Base-by-base conservation (phyloP, 2,113 vertebrate species). In the Elanus axillaris region DNA sequence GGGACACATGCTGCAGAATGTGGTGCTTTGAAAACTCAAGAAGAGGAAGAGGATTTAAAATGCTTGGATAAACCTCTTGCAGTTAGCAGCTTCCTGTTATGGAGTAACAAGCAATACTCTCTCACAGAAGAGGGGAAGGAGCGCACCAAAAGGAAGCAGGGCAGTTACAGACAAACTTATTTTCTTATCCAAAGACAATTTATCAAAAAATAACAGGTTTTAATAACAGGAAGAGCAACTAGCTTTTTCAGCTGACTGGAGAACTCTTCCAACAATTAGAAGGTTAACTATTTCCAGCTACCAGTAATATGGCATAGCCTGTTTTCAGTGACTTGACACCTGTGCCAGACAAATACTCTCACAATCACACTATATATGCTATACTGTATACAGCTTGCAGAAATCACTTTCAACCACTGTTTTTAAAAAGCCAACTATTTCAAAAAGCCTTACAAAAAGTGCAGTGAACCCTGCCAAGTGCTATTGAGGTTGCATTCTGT, bases 311-410 rank as follows among this genome's bases (percentile, higher is more conserved):
- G 8, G 45, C 56, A 88, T 67, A 94, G 32, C 55, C 38, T 74
- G 34, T 75, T 92, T 88, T 89, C 83, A 72, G 53, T 72, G 45
- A 93, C 64, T 81, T 92, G 47, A 92, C 60, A 86, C 31, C 43
- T 56, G 42, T n/a, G 73, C 48, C 83, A 96, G 90, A 88, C 78
- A 87, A 94, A 93, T 48, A 64, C 47, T 94, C 72, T 90, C 43
- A 91, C 40, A 87, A 63, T 64, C 20, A 36, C 45, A 60, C 62
- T 59, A 59, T 29, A 63, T 66, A 67, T 10, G 26, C 53, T 56
- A 64, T 55, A 71, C 34, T 48, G 55, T 76, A 60, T 48, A 85
- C 32, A 90, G 86, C 91, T 96, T 97, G 91, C 95, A 96, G 94
- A 97, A 96, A 94, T 93, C 81, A 84, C 67, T 86, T 96, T 85